phyloP scores from a whole-genome alignment of 2,113 vertebrate species.

The Callipepla squamata region DNA sequence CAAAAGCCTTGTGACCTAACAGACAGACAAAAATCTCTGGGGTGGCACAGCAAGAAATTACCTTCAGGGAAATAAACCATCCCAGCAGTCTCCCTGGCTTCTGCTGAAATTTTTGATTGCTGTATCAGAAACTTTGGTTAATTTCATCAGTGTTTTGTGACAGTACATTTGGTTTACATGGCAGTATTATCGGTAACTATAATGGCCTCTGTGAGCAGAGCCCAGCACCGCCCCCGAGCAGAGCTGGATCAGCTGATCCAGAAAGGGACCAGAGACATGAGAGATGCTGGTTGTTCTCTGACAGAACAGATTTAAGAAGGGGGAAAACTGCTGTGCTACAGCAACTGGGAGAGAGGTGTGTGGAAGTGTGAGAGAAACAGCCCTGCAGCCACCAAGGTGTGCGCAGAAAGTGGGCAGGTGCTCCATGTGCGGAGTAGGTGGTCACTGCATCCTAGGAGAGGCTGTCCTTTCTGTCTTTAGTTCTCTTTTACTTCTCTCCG shows the following conservation, averaged over 20 bases:
- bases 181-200: neutral
- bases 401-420: too few species aligned
- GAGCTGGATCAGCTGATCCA: too few species aligned
- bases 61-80: neutral
- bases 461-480: neutral
- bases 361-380: too few species aligned
- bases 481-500: neutral
- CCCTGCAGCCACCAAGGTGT: too few species aligned
- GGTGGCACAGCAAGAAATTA: rapidly evolving
- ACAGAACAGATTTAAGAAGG: too few species aligned
- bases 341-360: too few species aligned
- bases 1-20: neutral
- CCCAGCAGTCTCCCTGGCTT: neutral
- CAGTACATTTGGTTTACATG: neutral
- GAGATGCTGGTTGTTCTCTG: too few species aligned
- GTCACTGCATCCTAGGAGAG: too few species aligned
- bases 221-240: neutral
- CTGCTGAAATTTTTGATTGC: neutral
- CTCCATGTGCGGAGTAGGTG: too few species aligned
- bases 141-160: neutral
- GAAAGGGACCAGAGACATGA: too few species aligned
- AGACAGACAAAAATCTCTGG: neutral
- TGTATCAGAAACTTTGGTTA: rapidly evolving
- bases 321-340: too few species aligned
- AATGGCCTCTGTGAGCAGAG: neutral